These are phyloP conservation scores for Platypus cylindrus DNA, from an alignment of 2,888 invertebrate species.

Conservation along the genomic window DNA sequence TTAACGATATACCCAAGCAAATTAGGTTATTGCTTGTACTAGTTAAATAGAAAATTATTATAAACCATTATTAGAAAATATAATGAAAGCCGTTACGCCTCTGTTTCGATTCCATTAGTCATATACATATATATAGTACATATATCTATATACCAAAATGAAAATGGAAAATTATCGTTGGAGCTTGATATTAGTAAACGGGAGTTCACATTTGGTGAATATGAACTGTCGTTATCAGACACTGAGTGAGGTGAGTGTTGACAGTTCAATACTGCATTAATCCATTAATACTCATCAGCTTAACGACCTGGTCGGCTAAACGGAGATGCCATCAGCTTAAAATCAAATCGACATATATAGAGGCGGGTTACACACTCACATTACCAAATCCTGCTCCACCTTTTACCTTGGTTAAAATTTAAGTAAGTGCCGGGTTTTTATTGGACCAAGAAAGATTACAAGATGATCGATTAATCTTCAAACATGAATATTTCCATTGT, in stretches of 20 bases:
- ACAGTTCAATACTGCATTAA: conserved; percentile 36
- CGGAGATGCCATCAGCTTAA: conserved; percentile 24
- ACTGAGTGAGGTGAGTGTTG: conserved; percentile 30
- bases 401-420: conserved; percentile 17
- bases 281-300: conserved; percentile 36
- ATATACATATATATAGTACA: too few species aligned
- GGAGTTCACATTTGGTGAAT: conserved; percentile 21
- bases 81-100: too few species aligned
- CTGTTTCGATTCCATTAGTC: too few species aligned
- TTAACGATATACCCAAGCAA: too few species aligned
- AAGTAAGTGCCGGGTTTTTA: conserved; percentile 15
- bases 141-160: too few species aligned
- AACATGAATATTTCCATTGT: conserved; percentile 13
- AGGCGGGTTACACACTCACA: conserved; percentile 23
- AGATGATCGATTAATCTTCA: conserved; percentile 14
- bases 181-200: too few species aligned
- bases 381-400: conserved; percentile 23
- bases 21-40: too few species aligned
- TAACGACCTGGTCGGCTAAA: conserved; percentile 31
- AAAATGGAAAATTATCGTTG: conserved; percentile 8
- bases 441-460: conserved; percentile 13
- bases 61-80: too few species aligned
- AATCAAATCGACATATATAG: conserved; percentile 24
- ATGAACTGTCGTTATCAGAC: conserved; percentile 17
- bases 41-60: too few species aligned